These are phyloP conservation scores for Lathamus discolor DNA, from an alignment of 2,113 vertebrate species.

Conservation along the genomic window DNA sequence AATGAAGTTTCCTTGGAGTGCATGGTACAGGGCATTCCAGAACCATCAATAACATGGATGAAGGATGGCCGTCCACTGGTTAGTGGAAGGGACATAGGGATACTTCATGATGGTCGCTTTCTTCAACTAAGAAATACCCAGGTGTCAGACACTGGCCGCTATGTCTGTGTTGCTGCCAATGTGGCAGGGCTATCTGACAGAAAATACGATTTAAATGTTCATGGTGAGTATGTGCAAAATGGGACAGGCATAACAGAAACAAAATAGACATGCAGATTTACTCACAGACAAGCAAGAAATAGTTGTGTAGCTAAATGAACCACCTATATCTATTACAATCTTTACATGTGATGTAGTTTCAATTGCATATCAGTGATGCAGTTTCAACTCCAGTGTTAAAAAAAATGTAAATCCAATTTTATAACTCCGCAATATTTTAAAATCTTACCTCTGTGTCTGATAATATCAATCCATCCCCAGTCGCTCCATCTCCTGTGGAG, in stretches of 20 bases:
- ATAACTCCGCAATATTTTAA: not conserved
- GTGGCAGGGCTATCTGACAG: slow-evolving; percentile 88
- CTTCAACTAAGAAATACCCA: slow-evolving; percentile 80
- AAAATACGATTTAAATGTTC: slow-evolving; percentile 87
- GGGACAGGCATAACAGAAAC: not conserved
- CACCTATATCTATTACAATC: not conserved
- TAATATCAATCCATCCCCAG: not conserved
- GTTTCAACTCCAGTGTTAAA: not conserved
- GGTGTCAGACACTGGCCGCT: slow-evolving; percentile 87
- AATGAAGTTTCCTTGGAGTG: slow-evolving; percentile 84
- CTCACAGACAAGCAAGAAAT: fast-evolving
- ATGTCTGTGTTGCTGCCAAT: slow-evolving; percentile 90
- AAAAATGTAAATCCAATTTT: not conserved
- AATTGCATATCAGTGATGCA: not conserved
- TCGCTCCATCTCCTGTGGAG: fast-evolving
- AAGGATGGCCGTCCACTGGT: slow-evolving; percentile 84
- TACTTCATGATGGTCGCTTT: slow-evolving; percentile 77
- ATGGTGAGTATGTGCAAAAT: slow-evolving; percentile 77
- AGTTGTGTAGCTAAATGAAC: not conserved
- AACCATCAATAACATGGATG: slow-evolving; percentile 86
- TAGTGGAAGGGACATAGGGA: slow-evolving; percentile 52
- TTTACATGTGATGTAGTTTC: not conserved
- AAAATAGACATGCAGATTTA: not conserved
- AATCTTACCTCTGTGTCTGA: not conserved
- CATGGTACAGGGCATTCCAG: slow-evolving; percentile 81